Conservation (phyloP, 23 tunicate species). For the Ascidia mentula region DNA sequence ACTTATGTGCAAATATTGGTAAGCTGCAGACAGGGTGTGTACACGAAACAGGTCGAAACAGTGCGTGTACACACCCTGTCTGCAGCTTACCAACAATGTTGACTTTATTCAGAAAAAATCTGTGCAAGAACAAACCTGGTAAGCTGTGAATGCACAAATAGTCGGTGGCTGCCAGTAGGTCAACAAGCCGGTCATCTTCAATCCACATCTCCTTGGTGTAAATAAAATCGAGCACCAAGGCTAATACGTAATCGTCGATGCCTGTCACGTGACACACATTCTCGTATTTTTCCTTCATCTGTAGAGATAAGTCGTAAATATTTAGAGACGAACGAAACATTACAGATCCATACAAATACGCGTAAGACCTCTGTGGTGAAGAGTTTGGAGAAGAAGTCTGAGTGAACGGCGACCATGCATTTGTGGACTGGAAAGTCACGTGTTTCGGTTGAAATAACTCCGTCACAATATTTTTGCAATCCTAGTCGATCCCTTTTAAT, state of each 20-base stretch:
- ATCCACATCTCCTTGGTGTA: neutral
- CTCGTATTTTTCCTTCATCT: slow-evolving; percentile 1
- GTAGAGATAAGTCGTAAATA: too few species aligned
- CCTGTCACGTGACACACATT: neutral
- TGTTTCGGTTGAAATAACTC: neutral
- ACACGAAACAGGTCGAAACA: too few species aligned
- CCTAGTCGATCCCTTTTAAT: neutral
- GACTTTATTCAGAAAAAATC: too few species aligned
- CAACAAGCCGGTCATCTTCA: neutral
- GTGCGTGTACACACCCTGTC: too few species aligned
- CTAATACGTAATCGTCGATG: neutral
- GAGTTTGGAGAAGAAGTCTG: neutral
- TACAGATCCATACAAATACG: neutral
- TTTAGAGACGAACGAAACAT: too few species aligned
- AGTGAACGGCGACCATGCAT: neutral
- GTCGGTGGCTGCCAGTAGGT: neutral
- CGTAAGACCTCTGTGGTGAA: neutral
- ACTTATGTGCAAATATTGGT: too few species aligned
- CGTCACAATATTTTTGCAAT: neutral
- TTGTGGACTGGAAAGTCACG: neutral
- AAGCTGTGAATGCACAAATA: neutral
- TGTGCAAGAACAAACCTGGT: too few species aligned
- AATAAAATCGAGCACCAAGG: neutral
- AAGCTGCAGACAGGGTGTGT: too few species aligned
- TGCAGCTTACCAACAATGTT: too few species aligned